Base-by-base conservation (phyloP, 2,888 invertebrate genomes). In the Machimus atricapillus region DNA sequence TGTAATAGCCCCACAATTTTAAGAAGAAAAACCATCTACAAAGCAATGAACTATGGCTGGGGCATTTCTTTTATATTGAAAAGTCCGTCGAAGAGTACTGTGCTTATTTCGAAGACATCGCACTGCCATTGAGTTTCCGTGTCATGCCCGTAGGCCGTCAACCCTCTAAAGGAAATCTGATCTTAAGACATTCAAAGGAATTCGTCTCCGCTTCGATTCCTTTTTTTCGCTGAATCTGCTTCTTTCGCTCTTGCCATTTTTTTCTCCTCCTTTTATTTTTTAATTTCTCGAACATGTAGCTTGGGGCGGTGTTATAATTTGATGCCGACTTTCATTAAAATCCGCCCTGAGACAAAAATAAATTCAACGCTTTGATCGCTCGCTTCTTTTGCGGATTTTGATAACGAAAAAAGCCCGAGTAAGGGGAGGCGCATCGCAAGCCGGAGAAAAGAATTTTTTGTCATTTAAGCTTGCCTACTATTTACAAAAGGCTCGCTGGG, bases 321-420 rank as follows among this genome's bases (percentile, higher is more conserved):
- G 82, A 82, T 66, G 82, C 37, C 58, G 82, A 34, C 82, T 82
- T 82, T 82, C 82, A 82, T 82, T 82, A 82, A 82, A 82, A 82
- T 82, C 23, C 34, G 82, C 82, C 82, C 34, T 34, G 14, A 82
- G 82, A 58, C 12, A 82, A 9, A 40, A 52, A 58, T 66, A 37
- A 82, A 82, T 34, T 66, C 37, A 58, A 8, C n/a, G 34, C 82
- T 82, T 82, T 82, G 82, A 82, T 82, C 82, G 82, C 27, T 66
- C 66, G 82, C 27, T 82, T 9, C 46, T 56, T 23, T 34, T 27
- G 14, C 56, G 66, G 82, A 31, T 58, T 46, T 56, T 52, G 27
- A 56, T 52, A 23, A 16, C 27, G 31, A 16, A n/a, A 16, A n/a
- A 1, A 19, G n/a, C 9, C n/a, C 19, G 23, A n/a, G 19, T 8